Conservation (phyloP, 2,888 invertebrate species). For the Phrixothrix hirtus region DNA sequence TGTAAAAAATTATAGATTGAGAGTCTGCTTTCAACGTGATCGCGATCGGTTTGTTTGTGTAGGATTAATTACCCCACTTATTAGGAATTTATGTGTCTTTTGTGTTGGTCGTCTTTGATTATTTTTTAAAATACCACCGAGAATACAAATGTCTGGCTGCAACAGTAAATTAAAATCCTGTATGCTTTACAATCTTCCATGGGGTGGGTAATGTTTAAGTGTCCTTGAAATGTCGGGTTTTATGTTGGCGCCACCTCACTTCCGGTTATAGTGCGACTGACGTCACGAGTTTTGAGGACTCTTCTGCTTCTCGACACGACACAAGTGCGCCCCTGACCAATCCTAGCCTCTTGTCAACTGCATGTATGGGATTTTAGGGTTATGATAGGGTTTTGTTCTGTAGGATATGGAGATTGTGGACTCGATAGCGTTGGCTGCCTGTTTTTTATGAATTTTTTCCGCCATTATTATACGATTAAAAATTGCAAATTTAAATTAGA, state of each 20-base stretch:
- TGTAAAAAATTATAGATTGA: too few species aligned
- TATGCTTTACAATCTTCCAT: slow-evolving; percentile 13
- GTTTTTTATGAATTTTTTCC: neutral
- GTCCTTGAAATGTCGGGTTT: slow-evolving; percentile 30
- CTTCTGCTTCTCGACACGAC: slow-evolving; percentile 27
- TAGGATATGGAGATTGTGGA: slow-evolving; percentile 17
- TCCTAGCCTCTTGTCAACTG: slow-evolving; percentile 29
- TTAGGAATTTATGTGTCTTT: too few species aligned
- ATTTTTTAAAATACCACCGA: too few species aligned
- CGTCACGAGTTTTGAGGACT: slow-evolving; percentile 30
- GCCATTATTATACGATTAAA: neutral
- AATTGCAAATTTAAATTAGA: too few species aligned
- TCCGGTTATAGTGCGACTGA: slow-evolving; percentile 32
- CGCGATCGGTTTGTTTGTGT: too few species aligned
- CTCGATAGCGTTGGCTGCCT: slow-evolving; percentile 4
- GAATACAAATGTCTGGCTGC: too few species aligned
- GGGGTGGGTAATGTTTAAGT: slow-evolving; percentile 26
- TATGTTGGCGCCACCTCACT: slow-evolving; percentile 28
- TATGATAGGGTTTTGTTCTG: slow-evolving; percentile 29
- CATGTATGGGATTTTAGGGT: slow-evolving; percentile 28
- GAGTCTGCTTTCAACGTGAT: too few species aligned
- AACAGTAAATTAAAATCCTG: slow-evolving; percentile 22
- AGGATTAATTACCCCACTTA: too few species aligned
- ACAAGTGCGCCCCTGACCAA: slow-evolving; percentile 33
- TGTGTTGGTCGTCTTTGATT: too few species aligned